phyloP scores from a whole-genome alignment of 2,113 vertebrate species.

The Miniopterus natalensis region DNA sequence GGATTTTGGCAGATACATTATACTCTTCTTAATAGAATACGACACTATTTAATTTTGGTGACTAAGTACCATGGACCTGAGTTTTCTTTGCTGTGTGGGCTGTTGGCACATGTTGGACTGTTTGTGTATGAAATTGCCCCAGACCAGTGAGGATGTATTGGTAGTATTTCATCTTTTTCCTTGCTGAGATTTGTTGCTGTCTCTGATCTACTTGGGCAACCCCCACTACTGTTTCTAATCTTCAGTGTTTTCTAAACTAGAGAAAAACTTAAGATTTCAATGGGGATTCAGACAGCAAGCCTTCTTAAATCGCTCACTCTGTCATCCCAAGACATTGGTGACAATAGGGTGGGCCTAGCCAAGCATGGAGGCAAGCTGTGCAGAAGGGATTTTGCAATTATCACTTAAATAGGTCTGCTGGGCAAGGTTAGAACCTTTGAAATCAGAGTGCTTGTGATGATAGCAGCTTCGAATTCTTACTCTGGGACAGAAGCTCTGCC shows the following conservation, averaged over 20 bases:
- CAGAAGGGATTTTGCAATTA: not conserved
- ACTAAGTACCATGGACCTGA: not conserved
- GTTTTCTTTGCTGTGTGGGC: not conserved
- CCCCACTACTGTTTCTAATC: not conserved
- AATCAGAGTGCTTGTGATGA: not conserved
- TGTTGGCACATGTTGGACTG: not conserved
- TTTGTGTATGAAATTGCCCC: not conserved
- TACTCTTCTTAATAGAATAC: not conserved
- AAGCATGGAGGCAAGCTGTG: not conserved
- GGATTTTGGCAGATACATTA: not conserved
- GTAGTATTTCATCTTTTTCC: not conserved
- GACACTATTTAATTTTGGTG: not conserved
- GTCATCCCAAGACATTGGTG: not conserved
- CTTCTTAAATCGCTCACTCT: conserved; percentile 1
- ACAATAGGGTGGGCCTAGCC: not conserved
- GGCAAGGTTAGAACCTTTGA: not conserved
- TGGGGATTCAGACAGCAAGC: not conserved
- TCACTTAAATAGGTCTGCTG: not conserved
- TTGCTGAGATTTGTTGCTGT: not conserved
- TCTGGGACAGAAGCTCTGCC: not conserved
- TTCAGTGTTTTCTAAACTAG: conserved; percentile 4
- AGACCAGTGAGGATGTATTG: not conserved
- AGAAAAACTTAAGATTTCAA: not conserved
- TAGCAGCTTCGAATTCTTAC: not conserved
- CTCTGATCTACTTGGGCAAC: not conserved